phyloP scores from a whole-genome alignment of 2,113 vertebrate genomes.

The Anthoscopus minutus region DNA sequence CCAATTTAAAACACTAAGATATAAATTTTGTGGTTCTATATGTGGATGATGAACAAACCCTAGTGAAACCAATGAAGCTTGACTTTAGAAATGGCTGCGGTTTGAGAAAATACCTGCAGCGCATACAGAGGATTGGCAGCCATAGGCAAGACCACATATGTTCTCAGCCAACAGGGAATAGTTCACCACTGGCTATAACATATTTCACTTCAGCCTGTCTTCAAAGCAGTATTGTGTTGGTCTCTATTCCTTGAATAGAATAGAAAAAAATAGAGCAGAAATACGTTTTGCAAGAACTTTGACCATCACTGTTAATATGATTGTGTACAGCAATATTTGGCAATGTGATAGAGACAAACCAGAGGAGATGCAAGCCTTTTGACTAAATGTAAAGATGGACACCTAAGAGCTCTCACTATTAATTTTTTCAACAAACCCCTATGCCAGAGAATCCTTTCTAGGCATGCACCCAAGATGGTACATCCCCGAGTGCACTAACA shows the following conservation, averaged over 20 bases:
- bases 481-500: not conserved
- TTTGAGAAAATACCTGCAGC: not conserved
- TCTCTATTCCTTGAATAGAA: not conserved
- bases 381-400: not conserved
- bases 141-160: not conserved
- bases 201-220: not conserved
- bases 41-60: not conserved
- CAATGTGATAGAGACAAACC: not conserved
- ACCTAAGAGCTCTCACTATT: not conserved
- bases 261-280: not conserved
- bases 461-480: not conserved
- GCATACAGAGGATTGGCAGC: not conserved
- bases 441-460: not conserved
- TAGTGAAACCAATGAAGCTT: not conserved
- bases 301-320: not conserved
- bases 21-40: not conserved
- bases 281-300: not conserved
- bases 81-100: not conserved
- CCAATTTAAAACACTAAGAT: not conserved
- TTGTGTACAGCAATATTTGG: rapidly evolving
- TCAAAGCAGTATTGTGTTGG: not conserved
- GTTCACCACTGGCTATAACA: not conserved
- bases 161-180: not conserved
- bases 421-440: not conserved
- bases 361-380: not conserved